Percentiles rank a stretch among this genome's conserved stretches.
Conservation (phyloP, 2,797 vertebrate genomes). For the Gymnopithys bicolor region DNA sequence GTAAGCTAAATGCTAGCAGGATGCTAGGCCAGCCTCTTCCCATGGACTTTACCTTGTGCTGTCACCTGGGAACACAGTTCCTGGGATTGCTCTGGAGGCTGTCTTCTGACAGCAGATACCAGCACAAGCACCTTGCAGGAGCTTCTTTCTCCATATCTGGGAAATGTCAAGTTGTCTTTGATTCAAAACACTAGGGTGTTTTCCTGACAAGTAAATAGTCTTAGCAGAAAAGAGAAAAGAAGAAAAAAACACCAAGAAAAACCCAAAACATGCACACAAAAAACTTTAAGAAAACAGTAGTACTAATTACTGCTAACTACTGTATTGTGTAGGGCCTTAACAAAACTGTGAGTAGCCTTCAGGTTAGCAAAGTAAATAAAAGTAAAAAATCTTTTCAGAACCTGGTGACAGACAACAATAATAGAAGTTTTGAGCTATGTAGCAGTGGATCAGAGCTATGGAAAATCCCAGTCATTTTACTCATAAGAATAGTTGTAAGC, state of each 20-base stretch:
- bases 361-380: not conserved
- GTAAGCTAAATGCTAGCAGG: not conserved
- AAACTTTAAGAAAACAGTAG: not conserved
- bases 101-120: not conserved
- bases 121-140: not conserved
- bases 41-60: not conserved
- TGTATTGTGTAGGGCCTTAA: not conserved
- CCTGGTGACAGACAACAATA: not conserved
- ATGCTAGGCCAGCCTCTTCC: not conserved
- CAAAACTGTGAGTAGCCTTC: not conserved
- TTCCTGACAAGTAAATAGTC: not conserved
- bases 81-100: not conserved
- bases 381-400: not conserved
- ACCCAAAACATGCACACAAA: not conserved
- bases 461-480: not conserved
- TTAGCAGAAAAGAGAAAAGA: not conserved
- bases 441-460: not conserved
- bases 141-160: not conserved
- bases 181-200: not conserved
- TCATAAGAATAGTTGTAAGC: not conserved
- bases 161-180: not conserved
- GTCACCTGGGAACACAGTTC: not conserved
- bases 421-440: not conserved
- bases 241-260: not conserved
- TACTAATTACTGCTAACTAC: not conserved